phyloP scores from a whole-genome alignment of 2,888 invertebrate genomes.

The Drosophila melanocephala region DNA sequence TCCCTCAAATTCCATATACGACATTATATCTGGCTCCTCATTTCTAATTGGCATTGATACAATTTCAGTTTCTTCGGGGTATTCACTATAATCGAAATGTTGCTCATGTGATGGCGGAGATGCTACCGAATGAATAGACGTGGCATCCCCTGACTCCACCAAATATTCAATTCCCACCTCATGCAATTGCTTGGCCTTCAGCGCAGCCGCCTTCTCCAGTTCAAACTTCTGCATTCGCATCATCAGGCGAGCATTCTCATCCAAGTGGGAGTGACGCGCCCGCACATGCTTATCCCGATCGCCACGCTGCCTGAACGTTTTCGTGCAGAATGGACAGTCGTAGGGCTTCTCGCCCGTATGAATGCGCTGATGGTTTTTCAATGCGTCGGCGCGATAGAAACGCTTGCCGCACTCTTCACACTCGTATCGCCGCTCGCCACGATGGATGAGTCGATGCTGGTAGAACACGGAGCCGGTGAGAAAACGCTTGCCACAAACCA shows the following conservation, averaged over 20 bases:
- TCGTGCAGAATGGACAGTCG: constrained; percentile 86
- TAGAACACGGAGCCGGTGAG: constrained; percentile 89
- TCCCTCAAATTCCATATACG: constrained; percentile 24
- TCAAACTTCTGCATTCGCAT: constrained; percentile 85
- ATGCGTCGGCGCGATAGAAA: constrained; percentile 88
- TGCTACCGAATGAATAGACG: constrained; percentile 16
- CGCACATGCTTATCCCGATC: constrained; percentile 87
- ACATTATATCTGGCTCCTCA: constrained; percentile 35
- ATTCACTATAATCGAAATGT: constrained; percentile 31
- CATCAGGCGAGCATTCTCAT: constrained; percentile 84
- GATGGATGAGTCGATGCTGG: constrained; percentile 88
- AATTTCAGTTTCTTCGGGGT: constrained; percentile 19
- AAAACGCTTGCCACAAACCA: constrained; percentile 88
- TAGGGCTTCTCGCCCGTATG: constrained; percentile 88
- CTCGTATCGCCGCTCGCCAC: constrained; percentile 88
- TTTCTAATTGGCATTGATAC: constrained; percentile 17
- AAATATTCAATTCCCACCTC: constrained; percentile 7
- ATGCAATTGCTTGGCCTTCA: constrained; percentile 51
- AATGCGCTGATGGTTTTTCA: constrained; percentile 88
- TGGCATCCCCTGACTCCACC: not conserved
- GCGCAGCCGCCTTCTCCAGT: constrained; percentile 81
- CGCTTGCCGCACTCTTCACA: constrained; percentile 88
- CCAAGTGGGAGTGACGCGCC: constrained; percentile 86
- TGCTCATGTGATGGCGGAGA: constrained; percentile 27
- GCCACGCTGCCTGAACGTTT: constrained; percentile 87